A percentile compares a stretch with the other conserved stretches of the same genome.
These are phyloP conservation scores for Pipistrellus nathusii DNA, from an alignment of 2,797 vertebrate species.

Conservation along the genomic window DNA sequence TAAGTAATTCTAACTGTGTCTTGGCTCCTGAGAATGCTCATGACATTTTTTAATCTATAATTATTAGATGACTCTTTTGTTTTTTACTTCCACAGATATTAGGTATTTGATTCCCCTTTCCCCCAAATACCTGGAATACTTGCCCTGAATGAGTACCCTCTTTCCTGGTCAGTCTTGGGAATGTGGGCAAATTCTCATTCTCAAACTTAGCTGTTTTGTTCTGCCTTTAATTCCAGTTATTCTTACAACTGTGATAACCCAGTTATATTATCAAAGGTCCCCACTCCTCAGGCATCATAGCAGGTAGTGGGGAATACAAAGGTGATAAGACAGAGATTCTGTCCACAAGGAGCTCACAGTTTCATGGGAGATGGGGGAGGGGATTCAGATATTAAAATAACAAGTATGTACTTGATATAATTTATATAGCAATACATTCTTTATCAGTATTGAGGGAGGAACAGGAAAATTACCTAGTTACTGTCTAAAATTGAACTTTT, in stretches of 20 bases:
- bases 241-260: neutral
- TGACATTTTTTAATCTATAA: conserved; percentile 26
- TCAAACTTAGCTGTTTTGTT: neutral
- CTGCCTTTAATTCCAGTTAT: neutral
- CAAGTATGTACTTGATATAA: neutral
- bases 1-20: neutral
- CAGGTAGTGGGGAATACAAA: neutral
- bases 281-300: neutral
- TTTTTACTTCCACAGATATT: neutral
- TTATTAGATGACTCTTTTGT: neutral
- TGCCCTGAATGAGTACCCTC: neutral
- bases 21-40: neutral
- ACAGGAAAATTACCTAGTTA: neutral
- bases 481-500: conserved; percentile 28
- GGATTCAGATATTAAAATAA: neutral
- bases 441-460: neutral
- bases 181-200: conserved; percentile 6
- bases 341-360: neutral
- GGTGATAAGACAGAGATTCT: neutral
- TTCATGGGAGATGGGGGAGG: neutral
- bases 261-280: neutral
- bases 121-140: neutral
- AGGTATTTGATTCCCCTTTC: neutral
- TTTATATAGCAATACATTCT: neutral
- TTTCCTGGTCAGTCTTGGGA: neutral